These are phyloP conservation scores for Bombus breviceps DNA, from an alignment of 1,140 invertebrate genomes.

Conservation along the genomic window DNA sequence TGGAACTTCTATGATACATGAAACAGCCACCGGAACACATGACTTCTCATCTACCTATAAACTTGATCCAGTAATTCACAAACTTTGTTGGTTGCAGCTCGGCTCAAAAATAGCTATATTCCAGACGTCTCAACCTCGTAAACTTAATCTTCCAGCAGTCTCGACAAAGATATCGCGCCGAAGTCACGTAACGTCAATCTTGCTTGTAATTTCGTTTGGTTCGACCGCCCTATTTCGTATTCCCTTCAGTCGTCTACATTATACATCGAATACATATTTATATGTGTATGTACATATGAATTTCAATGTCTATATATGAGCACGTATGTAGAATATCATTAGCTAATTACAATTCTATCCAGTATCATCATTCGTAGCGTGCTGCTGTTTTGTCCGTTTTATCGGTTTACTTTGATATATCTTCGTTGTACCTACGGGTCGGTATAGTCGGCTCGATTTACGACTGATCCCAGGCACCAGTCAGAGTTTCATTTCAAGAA, in stretches of 20 bases:
- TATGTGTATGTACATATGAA: neutral
- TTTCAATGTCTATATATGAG: neutral
- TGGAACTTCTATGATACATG: neutral
- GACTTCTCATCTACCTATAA: constrained; percentile 28
- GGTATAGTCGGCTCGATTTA: constrained; percentile 54
- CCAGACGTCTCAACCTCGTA: neutral
- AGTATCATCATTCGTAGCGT: constrained; percentile 11
- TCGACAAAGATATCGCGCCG: neutral
- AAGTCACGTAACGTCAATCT: neutral
- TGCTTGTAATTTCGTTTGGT: neutral
- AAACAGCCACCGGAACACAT: neutral
- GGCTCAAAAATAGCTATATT: neutral
- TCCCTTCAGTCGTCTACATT: neutral
- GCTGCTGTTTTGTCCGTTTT: constrained; percentile 18
- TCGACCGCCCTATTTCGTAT: too few relatives aligned
- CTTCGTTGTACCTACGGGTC: neutral
- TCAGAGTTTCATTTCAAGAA: constrained; percentile 64
- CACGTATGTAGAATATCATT: neutral
- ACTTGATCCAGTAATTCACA: constrained; percentile 23
- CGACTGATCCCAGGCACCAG: constrained; percentile 5
- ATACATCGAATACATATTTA: neutral
- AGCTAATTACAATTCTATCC: constrained; percentile 46
- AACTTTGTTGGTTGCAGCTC: neutral
- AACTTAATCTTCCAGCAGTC: neutral
- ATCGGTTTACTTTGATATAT: constrained; percentile 40